These are phyloP conservation scores for Anhinga anhinga DNA, from an alignment of 2,113 vertebrate species.

Conservation along the genomic window DNA sequence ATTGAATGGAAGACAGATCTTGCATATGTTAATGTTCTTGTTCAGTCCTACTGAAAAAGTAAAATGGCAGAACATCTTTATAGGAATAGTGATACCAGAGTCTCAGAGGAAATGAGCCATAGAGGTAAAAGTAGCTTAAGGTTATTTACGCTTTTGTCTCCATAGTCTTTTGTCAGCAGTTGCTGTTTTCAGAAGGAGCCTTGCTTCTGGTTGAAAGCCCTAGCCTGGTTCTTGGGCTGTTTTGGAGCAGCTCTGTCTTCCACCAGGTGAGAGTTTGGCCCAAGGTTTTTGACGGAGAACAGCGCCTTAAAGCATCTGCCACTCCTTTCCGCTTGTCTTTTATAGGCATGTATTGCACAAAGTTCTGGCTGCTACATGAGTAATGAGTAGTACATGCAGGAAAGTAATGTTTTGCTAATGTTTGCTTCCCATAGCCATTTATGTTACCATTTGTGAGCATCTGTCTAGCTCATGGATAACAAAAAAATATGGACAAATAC, in stretches of 20 bases:
- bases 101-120: background rate
- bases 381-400: background rate
- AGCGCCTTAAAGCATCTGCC: background rate
- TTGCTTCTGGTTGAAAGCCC: background rate
- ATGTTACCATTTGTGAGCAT: accelerated
- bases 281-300: background rate
- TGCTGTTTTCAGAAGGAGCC: background rate
- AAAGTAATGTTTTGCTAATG: background rate
- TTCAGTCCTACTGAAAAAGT: background rate
- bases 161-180: background rate
- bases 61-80: background rate
- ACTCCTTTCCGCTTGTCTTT: background rate
- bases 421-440: background rate
- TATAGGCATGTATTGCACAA: background rate
- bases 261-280: background rate
- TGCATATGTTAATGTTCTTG: background rate
- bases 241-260: background rate
- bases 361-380: background rate
- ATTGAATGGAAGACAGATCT: background rate
- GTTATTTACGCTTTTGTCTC: background rate
- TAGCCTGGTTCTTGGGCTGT: background rate
- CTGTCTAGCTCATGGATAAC: background rate
- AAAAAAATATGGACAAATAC: background rate
- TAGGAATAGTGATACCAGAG: background rate
- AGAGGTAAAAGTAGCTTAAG: background rate